Evolutionary conservation across 2,888 invertebrate species (phyloP), one percentile per base, ranked within the genome.

Genomic region (Heliconius hortense): DNA sequence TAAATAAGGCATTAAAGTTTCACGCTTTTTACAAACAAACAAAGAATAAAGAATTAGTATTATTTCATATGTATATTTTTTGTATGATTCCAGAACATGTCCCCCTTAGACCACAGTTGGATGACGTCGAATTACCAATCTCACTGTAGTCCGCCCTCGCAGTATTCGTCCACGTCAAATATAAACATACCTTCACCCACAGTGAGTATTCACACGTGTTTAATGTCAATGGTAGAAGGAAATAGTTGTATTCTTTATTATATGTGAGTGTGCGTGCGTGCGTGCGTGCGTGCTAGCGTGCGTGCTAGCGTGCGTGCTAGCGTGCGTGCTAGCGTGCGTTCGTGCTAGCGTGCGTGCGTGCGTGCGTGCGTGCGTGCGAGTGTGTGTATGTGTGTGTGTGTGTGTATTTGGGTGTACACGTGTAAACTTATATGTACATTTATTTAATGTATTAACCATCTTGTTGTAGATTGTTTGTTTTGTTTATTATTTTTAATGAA

Each of bases 91-190:
- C 93, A 94, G 94, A 93, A 90, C 63, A 90, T 93, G 90, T 92
- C 93, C 11, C 90, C 93, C 21, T 83, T 96, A 90, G 96, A 96
- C 84, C 96, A 96, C 87, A 95, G 92, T 84, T 95, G 95, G 94
- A 95, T 95, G 87, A 94, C 95, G 85, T 95, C 95, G 72, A 91
- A 91, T 74, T 94, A 94, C 86, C 94, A 94, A 84, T 89, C 94
- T 48, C 92, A 92, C 86, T 95, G 92, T 93, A 95, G 93, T 90
- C 92, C 94, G 86, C 91, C 94, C 77, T 93, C 94, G 64, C 90
- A 93, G 89, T 92, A 94, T 89, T 93, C 94, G 53, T 94, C 94
- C 21, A 92, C 90, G 81, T 95, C 92, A 76, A 95, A 91, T 89
- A 95, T 95, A 85, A 93, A 95, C 81, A 94, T 95, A 87, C 94